A percentile compares a stretch with the other conserved stretches of the same genome.
Conservation (phyloP, 1,140 invertebrate species). For the Panagrolaimus sp. region DNA sequence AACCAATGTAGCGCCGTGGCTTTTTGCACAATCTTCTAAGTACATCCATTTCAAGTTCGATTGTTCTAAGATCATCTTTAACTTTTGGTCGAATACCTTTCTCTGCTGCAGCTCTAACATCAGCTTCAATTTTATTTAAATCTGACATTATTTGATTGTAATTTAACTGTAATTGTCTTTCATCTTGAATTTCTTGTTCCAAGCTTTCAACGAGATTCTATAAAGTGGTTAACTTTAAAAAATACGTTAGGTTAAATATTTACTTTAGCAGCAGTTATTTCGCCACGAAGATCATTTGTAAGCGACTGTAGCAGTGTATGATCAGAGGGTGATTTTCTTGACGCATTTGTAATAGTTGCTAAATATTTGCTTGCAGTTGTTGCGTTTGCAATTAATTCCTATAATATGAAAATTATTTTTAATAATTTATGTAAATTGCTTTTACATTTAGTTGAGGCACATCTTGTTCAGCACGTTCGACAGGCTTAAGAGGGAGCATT, state of each 20-base stretch:
- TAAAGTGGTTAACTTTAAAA: neutral
- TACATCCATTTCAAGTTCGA: slow-evolving; percentile 9
- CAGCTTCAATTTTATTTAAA: neutral
- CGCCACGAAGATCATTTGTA: neutral
- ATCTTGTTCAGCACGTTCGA: slow-evolving; percentile 12
- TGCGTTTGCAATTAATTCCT: neutral
- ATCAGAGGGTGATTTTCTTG: slow-evolving; percentile 1
- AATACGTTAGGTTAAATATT: neutral
- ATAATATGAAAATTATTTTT: neutral
- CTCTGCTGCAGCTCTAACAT: neutral
- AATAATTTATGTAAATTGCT: neutral
- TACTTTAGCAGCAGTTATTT: neutral
- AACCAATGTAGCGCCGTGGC: slow-evolving; percentile 2
- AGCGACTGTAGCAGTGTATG: neutral
- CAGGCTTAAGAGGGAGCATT: neutral
- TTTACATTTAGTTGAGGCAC: neutral
- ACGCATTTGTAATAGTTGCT: neutral
- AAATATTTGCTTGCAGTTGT: neutral
- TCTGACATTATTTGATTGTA: neutral
- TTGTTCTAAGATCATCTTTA: neutral
- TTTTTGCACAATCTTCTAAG: neutral
- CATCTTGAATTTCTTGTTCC: slow-evolving; percentile 5
- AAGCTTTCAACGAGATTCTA: neutral
- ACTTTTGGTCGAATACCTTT: neutral
- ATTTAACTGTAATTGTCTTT: neutral